These are phyloP conservation scores for Sinocyclocheilus grahami DNA, from an alignment of 2,113 vertebrate genomes.

Conservation along the genomic window DNA sequence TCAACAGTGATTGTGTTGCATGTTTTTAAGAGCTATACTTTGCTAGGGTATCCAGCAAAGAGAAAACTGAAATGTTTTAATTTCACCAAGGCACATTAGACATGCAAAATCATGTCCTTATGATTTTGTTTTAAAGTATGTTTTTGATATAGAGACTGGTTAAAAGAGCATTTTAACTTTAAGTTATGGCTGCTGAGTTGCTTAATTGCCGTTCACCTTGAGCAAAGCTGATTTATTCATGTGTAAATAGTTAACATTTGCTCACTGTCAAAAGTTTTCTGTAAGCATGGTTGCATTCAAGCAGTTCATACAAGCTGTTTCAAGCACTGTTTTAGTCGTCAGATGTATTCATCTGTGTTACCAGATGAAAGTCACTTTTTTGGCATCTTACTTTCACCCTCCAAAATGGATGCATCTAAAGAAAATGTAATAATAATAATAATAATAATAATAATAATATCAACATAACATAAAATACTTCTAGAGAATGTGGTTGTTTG, in stretches of 20 bases:
- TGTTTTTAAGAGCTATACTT: constrained; percentile 1
- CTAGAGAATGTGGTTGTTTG: neutral
- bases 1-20: constrained; percentile 1
- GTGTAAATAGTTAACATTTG: constrained; percentile 8
- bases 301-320: constrained; percentile 25
- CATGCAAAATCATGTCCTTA: neutral
- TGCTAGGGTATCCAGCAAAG: neutral
- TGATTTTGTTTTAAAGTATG: constrained; percentile 1
- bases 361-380: constrained; percentile 4
- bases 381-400: neutral
- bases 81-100: constrained; percentile 4
- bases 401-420: neutral
- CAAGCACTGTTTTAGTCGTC: neutral
- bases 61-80: constrained; percentile 1
- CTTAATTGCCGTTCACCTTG: constrained; percentile 21
- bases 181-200: constrained; percentile 4
- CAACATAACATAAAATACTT: neutral
- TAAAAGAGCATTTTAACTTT: constrained; percentile 57
- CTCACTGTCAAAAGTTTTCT: constrained; percentile 11
- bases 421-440: too few relatives aligned
- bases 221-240: neutral
- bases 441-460: too few relatives aligned
- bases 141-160: constrained; percentile 46
- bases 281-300: constrained; percentile 20
- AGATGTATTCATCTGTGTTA: neutral